Base-by-base conservation (phyloP, 2,888 invertebrate species). In the Tanypteryx hageni region DNA sequence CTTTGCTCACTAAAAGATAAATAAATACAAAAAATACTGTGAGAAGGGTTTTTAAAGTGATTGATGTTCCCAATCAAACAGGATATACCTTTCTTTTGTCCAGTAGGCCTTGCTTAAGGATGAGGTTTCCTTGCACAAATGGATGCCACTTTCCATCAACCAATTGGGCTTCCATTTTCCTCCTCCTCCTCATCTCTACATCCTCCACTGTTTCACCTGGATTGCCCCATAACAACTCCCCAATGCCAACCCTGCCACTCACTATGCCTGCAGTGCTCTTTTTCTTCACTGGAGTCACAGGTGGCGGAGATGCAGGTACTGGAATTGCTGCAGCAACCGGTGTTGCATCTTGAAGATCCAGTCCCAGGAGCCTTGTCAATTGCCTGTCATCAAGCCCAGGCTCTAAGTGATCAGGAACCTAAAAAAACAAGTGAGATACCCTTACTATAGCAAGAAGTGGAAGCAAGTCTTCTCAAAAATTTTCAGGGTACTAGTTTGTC, bases 71-170 rank as follows among this genome's bases (percentile, higher is more conserved):
- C 5, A 44, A 44, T 44, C 44, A 44, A 5, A 44, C 5, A 5
- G 11, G n/a, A 68, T 5, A 92, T 93, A 96, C 96, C 95, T 99
- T 99, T 94, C 98, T 96, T 95, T 99, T 99, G 95, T 99, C 98
- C 92, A 99, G 97, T 93, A 98, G 96, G 14, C 99, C 99, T 95
- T 98, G 98, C 95, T 99, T 99, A 92, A 99, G 95, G 94, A 99
- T 99, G 92, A 99, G 96, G 95, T 99, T 98, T 93, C 97, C 98
- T 92, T 98, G 97, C 92, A 99, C 99, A 95, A 99, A 98, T 93
- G 96, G 95, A 95, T 99, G 97, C 97, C 97, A 99, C 94, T 97
- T 97, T 95, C 94, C 83, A 16, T 61, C 68, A 31, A 57, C 85
- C 68, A 68, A 57, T 16, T 92, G 92, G 4, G 84, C 92, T 44